Evolutionary conservation across 2,113 vertebrate species (phyloP).

Genomic region (Raja brachyura): DNA sequence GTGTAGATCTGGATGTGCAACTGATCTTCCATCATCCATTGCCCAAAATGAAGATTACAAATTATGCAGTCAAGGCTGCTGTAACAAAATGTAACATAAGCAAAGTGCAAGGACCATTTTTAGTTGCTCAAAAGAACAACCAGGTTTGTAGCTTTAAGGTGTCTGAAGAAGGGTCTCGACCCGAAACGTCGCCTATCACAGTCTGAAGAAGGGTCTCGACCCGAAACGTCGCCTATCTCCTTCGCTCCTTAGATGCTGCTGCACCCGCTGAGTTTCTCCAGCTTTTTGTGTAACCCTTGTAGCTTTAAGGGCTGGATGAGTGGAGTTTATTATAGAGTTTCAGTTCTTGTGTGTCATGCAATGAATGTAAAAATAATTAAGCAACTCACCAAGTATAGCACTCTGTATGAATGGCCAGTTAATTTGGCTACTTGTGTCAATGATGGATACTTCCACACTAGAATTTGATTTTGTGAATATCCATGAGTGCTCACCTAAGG

Average conservation of each 20-base stretch:
- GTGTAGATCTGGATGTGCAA: not conserved
- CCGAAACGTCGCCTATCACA: too few relatives aligned
- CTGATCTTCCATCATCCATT: too few relatives aligned
- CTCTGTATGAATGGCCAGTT: constrained; percentile 90
- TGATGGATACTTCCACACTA: constrained; percentile 97
- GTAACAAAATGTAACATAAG: not conserved
- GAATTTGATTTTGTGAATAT: constrained; percentile 98
- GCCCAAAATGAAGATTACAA: not conserved
- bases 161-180: too few relatives aligned
- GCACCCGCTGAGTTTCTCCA: too few relatives aligned
- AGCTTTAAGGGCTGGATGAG: not conserved
- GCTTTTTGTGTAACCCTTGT: too few relatives aligned
- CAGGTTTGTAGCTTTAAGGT: not conserved
- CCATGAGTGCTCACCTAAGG: constrained; percentile 91
- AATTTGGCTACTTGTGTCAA: constrained; percentile 96
- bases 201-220: too few relatives aligned
- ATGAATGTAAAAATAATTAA: not conserved
- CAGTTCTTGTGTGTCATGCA: not conserved
- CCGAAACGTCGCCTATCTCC: too few relatives aligned
- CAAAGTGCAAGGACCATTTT: not conserved
- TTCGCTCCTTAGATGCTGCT: too few relatives aligned
- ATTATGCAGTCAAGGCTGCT: not conserved
- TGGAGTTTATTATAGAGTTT: not conserved
- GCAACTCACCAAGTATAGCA: constrained; percentile 82
- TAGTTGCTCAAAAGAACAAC: not conserved